These are phyloP conservation scores for Chaetura pelagica DNA, from an alignment of 2,113 vertebrate genomes.

Conservation along the genomic window DNA sequence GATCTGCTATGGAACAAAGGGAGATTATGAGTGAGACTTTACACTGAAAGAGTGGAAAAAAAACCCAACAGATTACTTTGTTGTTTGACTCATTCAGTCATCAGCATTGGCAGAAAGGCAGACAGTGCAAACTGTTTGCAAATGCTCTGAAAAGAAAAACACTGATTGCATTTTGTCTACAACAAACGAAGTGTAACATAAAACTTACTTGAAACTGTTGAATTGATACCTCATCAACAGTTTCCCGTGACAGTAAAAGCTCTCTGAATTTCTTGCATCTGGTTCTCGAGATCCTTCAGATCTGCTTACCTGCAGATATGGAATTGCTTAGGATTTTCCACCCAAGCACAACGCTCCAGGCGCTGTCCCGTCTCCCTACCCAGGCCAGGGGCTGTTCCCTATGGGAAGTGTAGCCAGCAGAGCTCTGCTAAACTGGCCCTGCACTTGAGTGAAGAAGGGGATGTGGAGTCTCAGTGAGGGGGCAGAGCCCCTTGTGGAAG, in stretches of 20 bases:
- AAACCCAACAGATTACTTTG: neutral
- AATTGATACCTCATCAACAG: neutral
- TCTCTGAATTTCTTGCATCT: neutral
- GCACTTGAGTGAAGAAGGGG: neutral
- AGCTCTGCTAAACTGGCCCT: neutral
- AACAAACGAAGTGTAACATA: neutral
- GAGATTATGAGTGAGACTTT: neutral
- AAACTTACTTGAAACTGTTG: neutral
- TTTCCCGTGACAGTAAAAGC: neutral
- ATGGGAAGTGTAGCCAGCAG: neutral
- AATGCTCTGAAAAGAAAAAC: neutral
- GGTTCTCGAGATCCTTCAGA: neutral
- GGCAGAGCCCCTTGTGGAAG: neutral
- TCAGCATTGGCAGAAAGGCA: neutral
- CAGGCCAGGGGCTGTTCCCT: neutral
- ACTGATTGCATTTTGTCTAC: neutral
- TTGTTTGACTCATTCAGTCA: neutral
- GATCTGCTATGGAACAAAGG: neutral
- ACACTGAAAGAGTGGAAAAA: neutral
- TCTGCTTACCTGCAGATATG: neutral
- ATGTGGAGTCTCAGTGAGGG: neutral
- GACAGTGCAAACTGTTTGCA: neutral
- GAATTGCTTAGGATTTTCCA: neutral
- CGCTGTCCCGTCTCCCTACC: neutral
- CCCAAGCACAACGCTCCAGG: neutral